Conservation (phyloP, 92 coral and sea anemone genomes). For the Epizoanthus scotinus region DNA sequence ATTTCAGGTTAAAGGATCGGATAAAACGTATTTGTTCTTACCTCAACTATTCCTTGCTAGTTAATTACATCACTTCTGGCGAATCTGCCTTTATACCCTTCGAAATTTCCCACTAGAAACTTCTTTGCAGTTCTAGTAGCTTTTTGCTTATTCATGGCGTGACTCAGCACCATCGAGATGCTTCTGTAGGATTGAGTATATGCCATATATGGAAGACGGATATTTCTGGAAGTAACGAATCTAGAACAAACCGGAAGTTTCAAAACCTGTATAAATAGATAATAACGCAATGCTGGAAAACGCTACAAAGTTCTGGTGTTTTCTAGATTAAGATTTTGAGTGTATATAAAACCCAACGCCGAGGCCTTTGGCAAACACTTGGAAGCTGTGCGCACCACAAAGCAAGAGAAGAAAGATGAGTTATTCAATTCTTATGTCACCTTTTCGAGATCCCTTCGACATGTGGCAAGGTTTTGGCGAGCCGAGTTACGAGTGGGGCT, state of each 20-base stretch:
- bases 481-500: neutral
- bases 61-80: neutral
- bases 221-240: neutral
- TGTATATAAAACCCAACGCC: conserved; percentile 6
- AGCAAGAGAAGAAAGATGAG: conserved; percentile 6
- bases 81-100: conserved; percentile 33
- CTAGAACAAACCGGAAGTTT: conserved; percentile 8
- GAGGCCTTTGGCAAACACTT: neutral
- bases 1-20: neutral
- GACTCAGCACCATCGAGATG: conserved; percentile 24
- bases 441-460: conserved; percentile 12
- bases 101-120: conserved; percentile 7
- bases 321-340: neutral
- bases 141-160: conserved; percentile 22
- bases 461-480: conserved; percentile 19
- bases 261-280: neutral
- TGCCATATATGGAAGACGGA: conserved; percentile 30
- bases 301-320: neutral
- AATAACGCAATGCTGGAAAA: too few relatives aligned
- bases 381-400: neutral
- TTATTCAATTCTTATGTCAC: neutral
- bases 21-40: neutral
- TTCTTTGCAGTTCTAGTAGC: neutral
- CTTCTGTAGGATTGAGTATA: too few relatives aligned
- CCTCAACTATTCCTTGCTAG: neutral